A percentile compares a stretch with the other conserved stretches of the same genome.
Evolutionary conservation across 2,888 invertebrate species (phyloP).

Genomic region (Exocentrus adspersus): DNA sequence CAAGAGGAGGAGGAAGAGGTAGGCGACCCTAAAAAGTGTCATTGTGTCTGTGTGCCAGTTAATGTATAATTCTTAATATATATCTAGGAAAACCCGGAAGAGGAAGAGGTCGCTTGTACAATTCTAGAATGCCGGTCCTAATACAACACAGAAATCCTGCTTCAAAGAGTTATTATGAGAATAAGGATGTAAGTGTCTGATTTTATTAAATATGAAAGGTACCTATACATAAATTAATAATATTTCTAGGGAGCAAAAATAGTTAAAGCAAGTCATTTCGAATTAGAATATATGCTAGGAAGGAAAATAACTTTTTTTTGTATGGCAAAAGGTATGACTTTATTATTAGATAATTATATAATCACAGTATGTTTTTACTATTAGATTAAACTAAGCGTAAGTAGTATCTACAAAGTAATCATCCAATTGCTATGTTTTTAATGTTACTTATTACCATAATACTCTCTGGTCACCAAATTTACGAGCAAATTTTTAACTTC

Average conservation of each 20-base stretch:
- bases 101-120: constrained; percentile 63
- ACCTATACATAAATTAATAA: not conserved
- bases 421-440: no score
- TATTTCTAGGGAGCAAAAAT: constrained; percentile 74
- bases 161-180: constrained; percentile 70
- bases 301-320: constrained; percentile 81
- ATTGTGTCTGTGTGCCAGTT: not conserved
- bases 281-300: constrained; percentile 77
- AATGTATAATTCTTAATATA: constrained; percentile 8
- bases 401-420: no score
- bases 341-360: not conserved
- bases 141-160: constrained; percentile 69
- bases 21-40: constrained; percentile 20
- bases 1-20: constrained; percentile 49
- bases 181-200: constrained; percentile 70
- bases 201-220: constrained; percentile 3
- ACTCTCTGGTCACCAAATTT: no score
- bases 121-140: constrained; percentile 67
- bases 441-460: no score
- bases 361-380: no score
- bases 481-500: no score
- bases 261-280: constrained; percentile 76
- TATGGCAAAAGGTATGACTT: constrained; percentile 72
- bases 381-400: no score
- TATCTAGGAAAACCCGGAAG: constrained; percentile 53